Conservation (phyloP, 2,888 invertebrate genomes). For the Furcula furcula region DNA sequence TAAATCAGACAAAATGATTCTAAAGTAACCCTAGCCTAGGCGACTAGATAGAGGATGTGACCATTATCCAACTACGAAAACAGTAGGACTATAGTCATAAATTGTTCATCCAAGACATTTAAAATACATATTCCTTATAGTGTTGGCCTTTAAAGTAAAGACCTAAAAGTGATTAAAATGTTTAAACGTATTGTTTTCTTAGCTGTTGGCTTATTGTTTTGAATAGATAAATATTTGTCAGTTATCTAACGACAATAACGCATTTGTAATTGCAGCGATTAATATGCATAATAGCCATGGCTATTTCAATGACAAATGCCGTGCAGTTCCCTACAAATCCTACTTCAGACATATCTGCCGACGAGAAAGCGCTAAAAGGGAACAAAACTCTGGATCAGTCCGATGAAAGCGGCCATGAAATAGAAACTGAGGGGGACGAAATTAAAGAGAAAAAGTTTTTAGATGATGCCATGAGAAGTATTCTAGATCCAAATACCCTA, state of each 20-base stretch:
- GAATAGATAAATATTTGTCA: conserved; percentile 9
- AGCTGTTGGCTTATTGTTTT: conserved; percentile 10
- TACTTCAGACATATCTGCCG: conserved; percentile 67
- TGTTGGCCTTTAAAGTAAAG: conserved; percentile 7
- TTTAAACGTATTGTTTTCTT: conserved; percentile 11
- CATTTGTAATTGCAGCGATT: conserved; percentile 45
- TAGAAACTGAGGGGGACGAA: conserved; percentile 62
- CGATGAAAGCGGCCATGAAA: conserved; percentile 67
- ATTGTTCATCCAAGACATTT: conserved; percentile 43
- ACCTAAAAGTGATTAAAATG: conserved; percentile 6
- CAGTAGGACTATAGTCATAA: conserved; percentile 45
- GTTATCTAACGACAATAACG: too few relatives aligned
- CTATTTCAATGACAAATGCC: conserved; percentile 38
- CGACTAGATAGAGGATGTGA: conserved; percentile 47
- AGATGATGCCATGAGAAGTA: conserved; percentile 65
- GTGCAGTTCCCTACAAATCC: conserved; percentile 58
- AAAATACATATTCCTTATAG: conserved; percentile 12
- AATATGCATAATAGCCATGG: conserved; percentile 38
- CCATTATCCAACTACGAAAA: conserved; percentile 59
- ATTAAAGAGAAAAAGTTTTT: conserved; percentile 63
- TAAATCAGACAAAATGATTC: conserved; percentile 8
- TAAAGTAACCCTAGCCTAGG: conserved; percentile 18
- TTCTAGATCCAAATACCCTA: conserved; percentile 57
- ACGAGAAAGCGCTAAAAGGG: conserved; percentile 52
- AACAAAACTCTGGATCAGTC: conserved; percentile 62